These are phyloP conservation scores for Macrosoma leucophasiata DNA, from an alignment of 2,888 invertebrate species.

Conservation along the genomic window DNA sequence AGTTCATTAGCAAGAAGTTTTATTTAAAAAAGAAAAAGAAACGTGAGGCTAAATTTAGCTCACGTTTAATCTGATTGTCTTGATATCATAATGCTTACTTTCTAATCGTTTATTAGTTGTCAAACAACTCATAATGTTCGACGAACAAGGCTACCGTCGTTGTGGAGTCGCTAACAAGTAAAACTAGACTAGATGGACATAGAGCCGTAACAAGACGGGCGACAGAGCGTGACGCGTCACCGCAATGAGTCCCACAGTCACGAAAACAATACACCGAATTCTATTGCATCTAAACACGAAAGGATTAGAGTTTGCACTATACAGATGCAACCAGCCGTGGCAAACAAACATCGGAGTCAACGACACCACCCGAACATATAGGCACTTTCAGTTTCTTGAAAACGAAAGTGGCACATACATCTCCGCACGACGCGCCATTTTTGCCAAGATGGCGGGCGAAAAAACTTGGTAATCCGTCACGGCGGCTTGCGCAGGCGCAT, in stretches of 20 bases:
- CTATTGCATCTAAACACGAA: constrained; percentile 58
- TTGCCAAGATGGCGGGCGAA: constrained; percentile 57
- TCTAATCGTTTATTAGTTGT: too few species aligned
- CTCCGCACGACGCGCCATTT: constrained; percentile 56
- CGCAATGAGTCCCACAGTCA: constrained; percentile 15
- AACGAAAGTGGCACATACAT: constrained; percentile 65
- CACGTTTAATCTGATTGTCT: too few species aligned
- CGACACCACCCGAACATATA: constrained; percentile 70
- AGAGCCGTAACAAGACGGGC: constrained; percentile 32
- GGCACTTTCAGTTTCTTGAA: constrained; percentile 71
- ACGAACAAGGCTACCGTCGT: too few species aligned
- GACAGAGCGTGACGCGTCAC: constrained; percentile 42
- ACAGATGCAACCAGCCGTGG: constrained; percentile 57
- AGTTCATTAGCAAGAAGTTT: too few species aligned
- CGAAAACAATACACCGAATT: constrained; percentile 62
- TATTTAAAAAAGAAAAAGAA: too few species aligned
- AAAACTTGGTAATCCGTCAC: constrained; percentile 61
- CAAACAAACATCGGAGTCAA: constrained; percentile 72
- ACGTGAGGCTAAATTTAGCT: too few species aligned
- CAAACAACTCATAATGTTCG: too few species aligned
- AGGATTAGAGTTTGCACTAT: constrained; percentile 47
- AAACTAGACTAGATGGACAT: constrained; percentile 19
- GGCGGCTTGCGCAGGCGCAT: constrained; percentile 42
- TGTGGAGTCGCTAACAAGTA: too few species aligned
- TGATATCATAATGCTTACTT: too few species aligned